phyloP scores from a whole-genome alignment of 2,888 invertebrate genomes.

The Leptinotarsa tumamoca region DNA sequence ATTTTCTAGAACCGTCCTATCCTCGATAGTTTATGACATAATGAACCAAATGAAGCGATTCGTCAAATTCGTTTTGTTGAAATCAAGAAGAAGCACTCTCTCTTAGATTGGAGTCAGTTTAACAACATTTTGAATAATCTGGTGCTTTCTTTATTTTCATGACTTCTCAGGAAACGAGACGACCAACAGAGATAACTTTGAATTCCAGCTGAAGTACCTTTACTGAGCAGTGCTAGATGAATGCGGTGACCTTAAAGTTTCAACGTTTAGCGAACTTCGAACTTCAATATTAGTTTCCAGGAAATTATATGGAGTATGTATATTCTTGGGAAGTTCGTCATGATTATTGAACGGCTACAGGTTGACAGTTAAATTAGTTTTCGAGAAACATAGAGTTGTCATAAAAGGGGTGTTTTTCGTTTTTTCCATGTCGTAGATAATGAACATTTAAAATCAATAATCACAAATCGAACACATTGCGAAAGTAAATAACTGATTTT shows the following conservation, averaged over 20 bases:
- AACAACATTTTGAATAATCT: too few species aligned
- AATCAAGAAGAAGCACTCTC: too few species aligned
- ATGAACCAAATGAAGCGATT: too few species aligned
- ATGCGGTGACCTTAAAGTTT: background rate
- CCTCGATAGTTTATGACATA: too few species aligned
- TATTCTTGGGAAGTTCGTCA: background rate
- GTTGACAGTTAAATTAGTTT: background rate
- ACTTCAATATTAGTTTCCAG: background rate
- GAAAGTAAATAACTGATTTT: too few species aligned
- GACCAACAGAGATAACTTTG: background rate
- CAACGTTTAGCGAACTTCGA: background rate
- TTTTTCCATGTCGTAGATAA: too few species aligned
- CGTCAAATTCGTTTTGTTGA: too few species aligned
- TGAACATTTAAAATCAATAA: too few species aligned
- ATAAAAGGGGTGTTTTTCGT: background rate
- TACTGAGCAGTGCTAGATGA: background rate
- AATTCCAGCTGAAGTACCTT: background rate
- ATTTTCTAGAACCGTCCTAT: too few species aligned
- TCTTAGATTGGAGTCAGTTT: too few species aligned
- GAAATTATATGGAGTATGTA: background rate
- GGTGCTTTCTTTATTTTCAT: background rate
- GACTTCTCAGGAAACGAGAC: background rate
- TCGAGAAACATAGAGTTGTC: background rate
- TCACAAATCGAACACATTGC: too few species aligned
- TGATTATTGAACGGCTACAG: background rate